Evolutionary conservation across 2,113 vertebrate genomes (phyloP).

Genomic region (Pantherophis guttatus): DNA sequence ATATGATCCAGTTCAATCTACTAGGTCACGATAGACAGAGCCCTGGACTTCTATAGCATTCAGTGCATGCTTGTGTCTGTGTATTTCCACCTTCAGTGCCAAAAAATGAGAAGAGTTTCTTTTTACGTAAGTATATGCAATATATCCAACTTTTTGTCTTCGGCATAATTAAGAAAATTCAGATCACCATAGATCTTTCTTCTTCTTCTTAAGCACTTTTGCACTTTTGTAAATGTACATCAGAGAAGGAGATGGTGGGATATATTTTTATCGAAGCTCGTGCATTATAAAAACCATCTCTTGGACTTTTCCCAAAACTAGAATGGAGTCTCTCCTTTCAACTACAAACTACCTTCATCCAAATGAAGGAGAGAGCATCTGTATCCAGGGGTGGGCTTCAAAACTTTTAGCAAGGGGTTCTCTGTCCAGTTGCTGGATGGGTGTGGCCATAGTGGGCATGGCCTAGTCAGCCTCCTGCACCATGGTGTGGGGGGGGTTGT

Average conservation of each 20-base stretch:
- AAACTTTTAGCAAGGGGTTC: no score
- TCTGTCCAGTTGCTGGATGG: no score
- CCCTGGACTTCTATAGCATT: neutral
- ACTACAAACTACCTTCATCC: neutral
- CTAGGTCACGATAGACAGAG: neutral
- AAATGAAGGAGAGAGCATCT: neutral
- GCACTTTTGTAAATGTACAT: neutral
- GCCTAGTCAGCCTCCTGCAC: no score
- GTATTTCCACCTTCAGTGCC: neutral
- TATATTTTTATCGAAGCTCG: neutral
- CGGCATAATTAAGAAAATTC: neutral
- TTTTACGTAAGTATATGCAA: neutral
- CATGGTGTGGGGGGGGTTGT: rapidly evolving
- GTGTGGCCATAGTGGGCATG: no score
- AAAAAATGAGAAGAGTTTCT: neutral
- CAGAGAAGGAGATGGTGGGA: neutral
- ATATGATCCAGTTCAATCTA: neutral
- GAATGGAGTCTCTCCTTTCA: neutral
- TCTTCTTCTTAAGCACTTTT: neutral
- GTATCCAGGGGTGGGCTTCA: neutral
- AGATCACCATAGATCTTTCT: neutral
- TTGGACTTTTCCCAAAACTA: neutral
- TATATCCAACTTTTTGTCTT: neutral
- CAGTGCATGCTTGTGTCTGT: neutral
- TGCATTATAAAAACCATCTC: neutral